These are phyloP conservation scores for Noctua janthina DNA, from an alignment of 2,888 invertebrate genomes.

Conservation along the genomic window DNA sequence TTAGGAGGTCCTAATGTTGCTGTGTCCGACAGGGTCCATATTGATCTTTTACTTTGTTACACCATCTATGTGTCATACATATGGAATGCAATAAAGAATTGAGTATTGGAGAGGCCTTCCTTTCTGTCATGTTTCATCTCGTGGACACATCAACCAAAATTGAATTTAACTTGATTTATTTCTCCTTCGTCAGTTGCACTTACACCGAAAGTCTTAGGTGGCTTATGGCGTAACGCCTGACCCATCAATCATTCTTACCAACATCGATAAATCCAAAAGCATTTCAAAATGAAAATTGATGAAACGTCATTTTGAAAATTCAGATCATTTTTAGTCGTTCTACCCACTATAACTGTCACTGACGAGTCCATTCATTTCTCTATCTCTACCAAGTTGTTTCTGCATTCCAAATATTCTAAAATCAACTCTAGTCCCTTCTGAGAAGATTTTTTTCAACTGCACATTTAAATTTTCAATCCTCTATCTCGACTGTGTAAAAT, in stretches of 20 bases:
- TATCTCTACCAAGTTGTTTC: conserved; percentile 65
- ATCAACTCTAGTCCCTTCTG: conserved; percentile 65
- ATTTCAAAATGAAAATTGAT: conserved; percentile 81
- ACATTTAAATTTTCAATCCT: conserved; percentile 38
- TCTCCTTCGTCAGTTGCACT: neutral
- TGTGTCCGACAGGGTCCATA: too few relatives aligned
- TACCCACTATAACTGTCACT: conserved; percentile 84
- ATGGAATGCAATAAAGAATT: too few relatives aligned
- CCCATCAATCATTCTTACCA: conserved; percentile 54
- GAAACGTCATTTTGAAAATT: conserved; percentile 82
- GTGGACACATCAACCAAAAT: neutral
- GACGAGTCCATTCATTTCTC: conserved; percentile 82
- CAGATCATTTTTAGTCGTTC: conserved; percentile 84
- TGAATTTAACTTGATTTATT: neutral
- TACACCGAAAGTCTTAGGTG: conserved; percentile 21
- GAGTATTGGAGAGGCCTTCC: neutral
- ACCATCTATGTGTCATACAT: too few relatives aligned
- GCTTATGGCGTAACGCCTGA: conserved; percentile 26
- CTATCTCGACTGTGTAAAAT: conserved; percentile 30
- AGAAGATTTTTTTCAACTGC: conserved; percentile 57
- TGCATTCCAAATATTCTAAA: conserved; percentile 53
- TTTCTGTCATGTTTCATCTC: neutral
- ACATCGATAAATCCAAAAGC: conserved; percentile 63
- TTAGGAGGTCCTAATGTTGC: too few relatives aligned
- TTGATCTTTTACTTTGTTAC: too few relatives aligned